A percentile compares a stretch with the other conserved stretches of the same genome.
Conservation (phyloP, 1,140 invertebrate genomes). For the Trachymyrmex septentrionalis region DNA sequence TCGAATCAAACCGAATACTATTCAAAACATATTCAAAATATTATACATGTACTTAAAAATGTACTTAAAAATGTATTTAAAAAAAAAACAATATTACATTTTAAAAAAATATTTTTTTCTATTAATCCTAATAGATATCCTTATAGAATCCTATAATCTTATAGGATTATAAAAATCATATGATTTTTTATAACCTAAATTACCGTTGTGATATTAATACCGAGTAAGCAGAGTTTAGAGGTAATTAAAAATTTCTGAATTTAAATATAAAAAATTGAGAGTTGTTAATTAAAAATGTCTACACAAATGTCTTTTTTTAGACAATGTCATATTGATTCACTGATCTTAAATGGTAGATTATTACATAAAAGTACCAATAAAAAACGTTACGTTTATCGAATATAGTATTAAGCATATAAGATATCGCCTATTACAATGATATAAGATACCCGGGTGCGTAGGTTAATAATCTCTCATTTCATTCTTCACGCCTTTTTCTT, state of each 20-base stretch:
- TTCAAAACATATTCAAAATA: too few species aligned
- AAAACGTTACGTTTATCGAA: conserved; percentile 53
- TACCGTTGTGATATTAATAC: neutral
- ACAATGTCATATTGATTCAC: neutral
- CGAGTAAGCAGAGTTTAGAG: neutral
- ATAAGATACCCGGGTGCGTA: neutral
- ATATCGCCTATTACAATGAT: conserved; percentile 7
- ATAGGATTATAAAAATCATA: neutral
- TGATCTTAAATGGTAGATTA: neutral
- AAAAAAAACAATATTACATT: too few species aligned
- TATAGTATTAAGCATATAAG: conserved; percentile 57
- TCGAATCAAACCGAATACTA: too few species aligned
- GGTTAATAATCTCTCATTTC: conserved; percentile 62
- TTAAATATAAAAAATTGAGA: neutral
- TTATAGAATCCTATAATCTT: too few species aligned
- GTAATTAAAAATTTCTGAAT: neutral
- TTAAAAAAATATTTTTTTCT: too few species aligned
- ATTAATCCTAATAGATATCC: too few species aligned
- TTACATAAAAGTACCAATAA: neutral
- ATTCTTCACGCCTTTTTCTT: neutral
- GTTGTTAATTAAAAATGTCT: neutral
- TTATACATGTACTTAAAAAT: too few species aligned
- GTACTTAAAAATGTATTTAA: too few species aligned
- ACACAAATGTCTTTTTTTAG: neutral
- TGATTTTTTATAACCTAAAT: neutral